Evolutionary conservation across 1,140 invertebrate species (phyloP).

Genomic region (Neuroterus valhalla): DNA sequence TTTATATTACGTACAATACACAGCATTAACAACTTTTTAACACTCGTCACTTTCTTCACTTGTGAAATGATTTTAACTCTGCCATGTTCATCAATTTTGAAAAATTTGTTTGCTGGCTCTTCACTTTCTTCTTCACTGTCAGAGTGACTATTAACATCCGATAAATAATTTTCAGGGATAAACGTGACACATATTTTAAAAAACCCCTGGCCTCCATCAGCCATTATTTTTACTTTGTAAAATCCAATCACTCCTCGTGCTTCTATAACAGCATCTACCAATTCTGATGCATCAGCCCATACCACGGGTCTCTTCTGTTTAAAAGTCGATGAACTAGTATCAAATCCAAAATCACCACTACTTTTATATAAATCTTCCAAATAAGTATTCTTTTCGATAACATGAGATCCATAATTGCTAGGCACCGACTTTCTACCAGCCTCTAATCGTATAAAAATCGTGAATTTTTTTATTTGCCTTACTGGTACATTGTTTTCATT

Average conservation of each 20-base stretch:
- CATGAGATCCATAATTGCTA: background rate
- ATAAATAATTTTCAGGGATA: background rate
- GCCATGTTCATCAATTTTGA: background rate
- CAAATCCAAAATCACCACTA: slow-evolving; percentile 6
- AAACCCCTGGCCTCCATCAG: background rate
- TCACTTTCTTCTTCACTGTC: background rate
- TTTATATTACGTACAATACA: background rate
- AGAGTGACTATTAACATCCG: background rate
- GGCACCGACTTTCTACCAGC: slow-evolving; percentile 12
- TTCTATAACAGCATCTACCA: slow-evolving; percentile 17
- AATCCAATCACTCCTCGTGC: background rate
- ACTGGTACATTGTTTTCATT: background rate
- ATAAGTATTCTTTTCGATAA: background rate
- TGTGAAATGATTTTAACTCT: background rate
- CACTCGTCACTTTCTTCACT: background rate
- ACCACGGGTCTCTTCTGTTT: slow-evolving; percentile 21
- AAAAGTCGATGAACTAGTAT: background rate
- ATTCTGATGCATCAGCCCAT: slow-evolving; percentile 16
- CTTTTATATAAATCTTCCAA: slow-evolving; percentile 2
- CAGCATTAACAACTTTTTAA: background rate
- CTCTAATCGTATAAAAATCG: background rate
- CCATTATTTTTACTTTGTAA: background rate
- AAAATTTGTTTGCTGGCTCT: background rate
- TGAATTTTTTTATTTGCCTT: slow-evolving; percentile 21
- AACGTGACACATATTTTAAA: background rate